These are phyloP conservation scores for Agrilus cyanescens DNA, from an alignment of 2,888 invertebrate species.

Conservation along the genomic window DNA sequence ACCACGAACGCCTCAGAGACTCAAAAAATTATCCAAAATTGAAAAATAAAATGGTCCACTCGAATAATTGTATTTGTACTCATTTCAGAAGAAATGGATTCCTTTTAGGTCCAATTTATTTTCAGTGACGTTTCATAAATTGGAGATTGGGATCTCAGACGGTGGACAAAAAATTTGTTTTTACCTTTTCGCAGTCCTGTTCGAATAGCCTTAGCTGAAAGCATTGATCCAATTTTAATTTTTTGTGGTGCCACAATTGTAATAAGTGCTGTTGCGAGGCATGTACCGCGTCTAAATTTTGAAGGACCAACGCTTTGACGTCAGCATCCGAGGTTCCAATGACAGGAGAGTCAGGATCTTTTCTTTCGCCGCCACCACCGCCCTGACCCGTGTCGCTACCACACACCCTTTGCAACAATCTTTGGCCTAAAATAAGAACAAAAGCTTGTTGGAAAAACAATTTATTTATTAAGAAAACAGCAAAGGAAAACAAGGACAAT, in stretches of 20 bases:
- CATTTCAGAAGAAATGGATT: no score
- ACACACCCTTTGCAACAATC: conserved; percentile 49
- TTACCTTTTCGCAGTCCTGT: conserved; percentile 91
- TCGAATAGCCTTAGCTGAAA: conserved; percentile 92
- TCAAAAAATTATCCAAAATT: no score
- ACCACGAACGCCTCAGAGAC: no score
- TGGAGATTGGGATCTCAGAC: no score
- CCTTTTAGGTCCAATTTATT: no score
- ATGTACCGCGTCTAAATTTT: conserved; percentile 77
- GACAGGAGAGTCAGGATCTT: conserved; percentile 63
- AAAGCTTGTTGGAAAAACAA: no score
- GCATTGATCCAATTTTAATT: conserved; percentile 89
- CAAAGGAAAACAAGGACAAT: no score
- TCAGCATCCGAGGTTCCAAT: conserved; percentile 49
- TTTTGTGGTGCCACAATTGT: conserved; percentile 90
- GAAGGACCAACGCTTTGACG: conserved; percentile 57
- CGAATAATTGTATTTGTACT: no score
- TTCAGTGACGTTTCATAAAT: no score
- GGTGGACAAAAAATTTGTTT: conserved; percentile 4
- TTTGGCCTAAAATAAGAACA: conserved; percentile 46
- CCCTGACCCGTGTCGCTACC: conserved; percentile 38
- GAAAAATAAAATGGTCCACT: no score
- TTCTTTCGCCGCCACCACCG: conserved; percentile 44
- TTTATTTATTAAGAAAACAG: no score
- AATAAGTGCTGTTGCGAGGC: conserved; percentile 83